Evolutionary conservation across 2,888 invertebrate species (phyloP).

Genomic region (Proisotoma minuta): DNA sequence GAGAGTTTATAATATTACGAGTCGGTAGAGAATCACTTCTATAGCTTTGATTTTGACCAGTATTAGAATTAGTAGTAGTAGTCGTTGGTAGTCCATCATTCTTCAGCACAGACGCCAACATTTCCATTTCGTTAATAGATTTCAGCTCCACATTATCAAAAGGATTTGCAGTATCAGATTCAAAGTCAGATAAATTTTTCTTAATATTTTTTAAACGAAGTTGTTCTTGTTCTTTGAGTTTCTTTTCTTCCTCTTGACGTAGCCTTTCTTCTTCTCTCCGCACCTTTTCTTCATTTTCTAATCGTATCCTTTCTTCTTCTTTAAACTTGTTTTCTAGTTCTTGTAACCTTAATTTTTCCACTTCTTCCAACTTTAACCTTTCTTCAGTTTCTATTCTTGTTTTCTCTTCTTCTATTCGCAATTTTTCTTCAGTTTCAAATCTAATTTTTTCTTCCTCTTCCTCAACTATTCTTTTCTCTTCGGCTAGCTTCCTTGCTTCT

Average conservation of each 20-base stretch:
- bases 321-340: neutral
- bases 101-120: constrained; percentile 71
- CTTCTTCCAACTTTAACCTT: neutral
- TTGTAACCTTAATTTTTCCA: neutral
- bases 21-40: constrained; percentile 1
- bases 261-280: constrained; percentile 4
- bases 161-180: constrained; percentile 84
- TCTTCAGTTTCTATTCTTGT: constrained; percentile 14
- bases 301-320: neutral
- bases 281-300: neutral
- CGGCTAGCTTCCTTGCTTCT: neutral
- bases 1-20: too few relatives aligned
- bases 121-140: constrained; percentile 86
- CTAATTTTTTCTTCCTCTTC: constrained; percentile 10
- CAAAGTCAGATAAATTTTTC: constrained; percentile 69
- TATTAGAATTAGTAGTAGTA: too few relatives aligned
- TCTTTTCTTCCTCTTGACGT: neutral
- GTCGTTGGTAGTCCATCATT: constrained; percentile 16
- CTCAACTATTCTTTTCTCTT: constrained; percentile 5
- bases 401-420: neutral
- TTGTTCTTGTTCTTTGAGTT: neutral
- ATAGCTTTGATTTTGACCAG: neutral
- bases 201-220: neutral
- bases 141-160: constrained; percentile 90
- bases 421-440: neutral